Base-by-base conservation (phyloP, 2,797 vertebrate species). In the Hipposideros larvatus region DNA sequence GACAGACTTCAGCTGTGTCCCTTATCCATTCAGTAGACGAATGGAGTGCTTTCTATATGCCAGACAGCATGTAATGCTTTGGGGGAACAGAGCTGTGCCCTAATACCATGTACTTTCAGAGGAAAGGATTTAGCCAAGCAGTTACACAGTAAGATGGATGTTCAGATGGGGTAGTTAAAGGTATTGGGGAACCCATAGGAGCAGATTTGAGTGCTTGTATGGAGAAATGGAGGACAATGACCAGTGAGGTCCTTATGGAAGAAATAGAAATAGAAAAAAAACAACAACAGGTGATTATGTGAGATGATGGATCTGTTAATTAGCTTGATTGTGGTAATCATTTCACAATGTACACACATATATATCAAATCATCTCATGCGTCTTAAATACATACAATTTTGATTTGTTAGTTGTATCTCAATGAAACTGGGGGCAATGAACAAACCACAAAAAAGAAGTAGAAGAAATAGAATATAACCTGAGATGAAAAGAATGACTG, bases 41-140 rank as follows among this genome's bases (percentile, higher is more conserved):
- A 24, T 2, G 13, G 28, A 55, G 11, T 7, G 28, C 5, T 61
- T 51, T 48, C 53, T 71, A 18, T 51, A 16, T 16, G 63, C 6
- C 24, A 5, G 10, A 43, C 37, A 41, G 11, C 2, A 15, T 11
- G 0, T 0, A 15, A 5, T 57, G 34, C 18, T 51, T 13, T 34
- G 53, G n/a, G 46, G 43, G 22, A 10, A 15, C 0, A 8, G 43
- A 61, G 16, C 22, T 11, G 13, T 2, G 6, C 16, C n/a, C 37
- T 41, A 1, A 6, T 1, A 7, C 7, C 18, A 34, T 11, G 13
- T 19, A 6, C 19, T 11, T 11, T 85, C 73, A 66, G 19, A 63
- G 19, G 24, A 28, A 75, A n/a, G 9, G 61, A 41, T 13, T 34
- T 11, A 43, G 10, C 41, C 26, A 41, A 48, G 53, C 8, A 74